Base-by-base conservation (phyloP, 2,888 invertebrate genomes). In the Lobophora halterata region DNA sequence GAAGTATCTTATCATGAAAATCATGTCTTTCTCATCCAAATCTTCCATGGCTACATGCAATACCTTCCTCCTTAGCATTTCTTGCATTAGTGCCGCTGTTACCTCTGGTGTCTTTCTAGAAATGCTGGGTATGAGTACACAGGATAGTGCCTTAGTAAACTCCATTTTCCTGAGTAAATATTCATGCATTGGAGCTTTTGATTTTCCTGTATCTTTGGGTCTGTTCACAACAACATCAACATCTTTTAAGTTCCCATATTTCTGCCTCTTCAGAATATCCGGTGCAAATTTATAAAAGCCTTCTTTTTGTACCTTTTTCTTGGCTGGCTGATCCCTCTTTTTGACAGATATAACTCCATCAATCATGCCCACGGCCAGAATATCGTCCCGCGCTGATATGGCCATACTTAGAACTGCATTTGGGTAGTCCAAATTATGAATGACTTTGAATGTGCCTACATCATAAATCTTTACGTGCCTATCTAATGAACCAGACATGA, bases 391-490 rank as follows among this genome's bases (percentile, higher is more conserved):
- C 50, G 89, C 88, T 1, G 92, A 91, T 35, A 92, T 88, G 12
- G 92, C 97, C 66, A 98, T 86, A 75, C 96, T 96, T 16, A 98
- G 88, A 24, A 99, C 91, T 6, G 97, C 93, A 76, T 97, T 96
- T 0, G 98, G 95, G 71, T 95, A 97, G 69, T 95, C 94, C 38
- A 98, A 88, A 5, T 95, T 95, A 63, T 98, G 96, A 1, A 97
- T 93, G 2, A 93, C 91, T 83, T 95, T 93, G 71, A 95, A 98
- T 1, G 93, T 93, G 14, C 92, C 90, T 14, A 95, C 89, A 70
- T 98, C 97, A 76, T 96, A 97, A 50, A 98, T 91, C 82, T 97
- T 98, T 0, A 98, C 94, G 81, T 97, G 97, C 48, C 96, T 92
- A 75, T 99, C 99, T 36, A 99, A 87, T 2, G 97, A 96, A 1